A percentile compares a stretch with the other conserved stretches of the same genome.
Evolutionary conservation across 1,140 invertebrate species (phyloP).

Genomic region (Philotrypesis tridentata): DNA sequence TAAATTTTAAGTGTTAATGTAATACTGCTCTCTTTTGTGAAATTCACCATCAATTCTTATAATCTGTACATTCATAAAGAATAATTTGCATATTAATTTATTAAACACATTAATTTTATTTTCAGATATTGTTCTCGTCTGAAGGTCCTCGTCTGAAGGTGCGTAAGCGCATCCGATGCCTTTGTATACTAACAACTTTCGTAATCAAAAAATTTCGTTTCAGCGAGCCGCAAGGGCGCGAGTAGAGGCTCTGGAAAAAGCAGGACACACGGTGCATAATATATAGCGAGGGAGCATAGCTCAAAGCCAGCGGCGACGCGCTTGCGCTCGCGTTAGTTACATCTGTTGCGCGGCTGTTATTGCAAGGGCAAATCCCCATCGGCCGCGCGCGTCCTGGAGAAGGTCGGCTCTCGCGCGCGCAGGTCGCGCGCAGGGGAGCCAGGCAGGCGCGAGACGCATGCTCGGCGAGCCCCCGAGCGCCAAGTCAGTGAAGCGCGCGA

Average conservation of each 20-base stretch:
- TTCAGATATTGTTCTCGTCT: no score
- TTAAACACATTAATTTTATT: no score
- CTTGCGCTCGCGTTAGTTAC: not conserved
- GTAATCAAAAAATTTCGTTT: no score
- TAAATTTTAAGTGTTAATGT: no score
- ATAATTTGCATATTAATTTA: no score
- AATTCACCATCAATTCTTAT: no score
- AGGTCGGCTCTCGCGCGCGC: not conserved
- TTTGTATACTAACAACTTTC: no score
- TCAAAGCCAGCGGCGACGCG: not conserved
- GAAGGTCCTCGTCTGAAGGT: no score
- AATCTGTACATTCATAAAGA: no score
- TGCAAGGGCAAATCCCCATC: not conserved
- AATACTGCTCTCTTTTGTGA: no score
- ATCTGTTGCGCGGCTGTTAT: not conserved
- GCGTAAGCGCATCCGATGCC: no score
- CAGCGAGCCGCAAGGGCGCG: not conserved
- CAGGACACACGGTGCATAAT: not conserved
- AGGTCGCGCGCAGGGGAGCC: not conserved
- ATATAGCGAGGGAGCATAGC: not conserved
- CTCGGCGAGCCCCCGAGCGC: not conserved
- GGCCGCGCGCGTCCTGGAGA: not conserved
- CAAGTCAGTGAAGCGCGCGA: constrained; percentile 44
- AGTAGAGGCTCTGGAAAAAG: not conserved
- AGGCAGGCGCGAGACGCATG: constrained; percentile 3